Evolutionary conservation across 1,140 invertebrate species (phyloP).

Genomic region (Drosophila burlai): DNA sequence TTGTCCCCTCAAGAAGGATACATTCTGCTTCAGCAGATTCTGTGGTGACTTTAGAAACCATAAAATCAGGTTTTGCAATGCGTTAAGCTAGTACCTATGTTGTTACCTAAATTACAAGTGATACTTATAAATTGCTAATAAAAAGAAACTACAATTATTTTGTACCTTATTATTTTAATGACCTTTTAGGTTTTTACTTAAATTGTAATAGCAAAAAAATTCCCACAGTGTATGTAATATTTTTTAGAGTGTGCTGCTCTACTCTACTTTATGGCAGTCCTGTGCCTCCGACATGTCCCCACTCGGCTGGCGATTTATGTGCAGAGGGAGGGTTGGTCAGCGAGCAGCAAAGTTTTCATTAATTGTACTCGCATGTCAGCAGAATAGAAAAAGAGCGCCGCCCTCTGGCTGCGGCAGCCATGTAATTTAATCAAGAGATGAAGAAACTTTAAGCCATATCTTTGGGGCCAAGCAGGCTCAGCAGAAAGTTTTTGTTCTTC

Average conservation of each 20-base stretch:
- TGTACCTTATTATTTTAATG: not conserved
- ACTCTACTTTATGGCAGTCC: conserved; percentile 66
- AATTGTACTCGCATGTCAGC: conserved; percentile 65
- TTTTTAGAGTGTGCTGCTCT: conserved; percentile 26
- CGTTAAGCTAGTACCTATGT: too few species aligned
- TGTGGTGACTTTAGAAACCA: too few species aligned
- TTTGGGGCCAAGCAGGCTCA: conserved; percentile 31
- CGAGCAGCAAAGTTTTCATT: conserved; percentile 60
- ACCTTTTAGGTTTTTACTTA: not conserved
- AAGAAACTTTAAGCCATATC: conserved; percentile 73
- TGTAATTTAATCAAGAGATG: conserved; percentile 78
- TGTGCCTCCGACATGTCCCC: conserved; percentile 45
- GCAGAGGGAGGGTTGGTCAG: conserved; percentile 34
- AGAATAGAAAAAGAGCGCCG: conserved; percentile 26
- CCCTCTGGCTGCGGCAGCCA: conserved; percentile 41
- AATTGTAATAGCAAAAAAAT: accelerated
- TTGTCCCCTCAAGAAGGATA: too few species aligned
- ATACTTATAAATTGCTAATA: too few species aligned
- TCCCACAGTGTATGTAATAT: not conserved
- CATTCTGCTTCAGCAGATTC: too few species aligned
- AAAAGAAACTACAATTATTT: too few species aligned
- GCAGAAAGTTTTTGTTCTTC: conserved; percentile 47
- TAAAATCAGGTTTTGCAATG: too few species aligned
- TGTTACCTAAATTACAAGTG: too few species aligned
- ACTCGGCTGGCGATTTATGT: conserved; percentile 68